phyloP scores from a whole-genome alignment of 2,888 invertebrate species.

The Beris chalybata region DNA sequence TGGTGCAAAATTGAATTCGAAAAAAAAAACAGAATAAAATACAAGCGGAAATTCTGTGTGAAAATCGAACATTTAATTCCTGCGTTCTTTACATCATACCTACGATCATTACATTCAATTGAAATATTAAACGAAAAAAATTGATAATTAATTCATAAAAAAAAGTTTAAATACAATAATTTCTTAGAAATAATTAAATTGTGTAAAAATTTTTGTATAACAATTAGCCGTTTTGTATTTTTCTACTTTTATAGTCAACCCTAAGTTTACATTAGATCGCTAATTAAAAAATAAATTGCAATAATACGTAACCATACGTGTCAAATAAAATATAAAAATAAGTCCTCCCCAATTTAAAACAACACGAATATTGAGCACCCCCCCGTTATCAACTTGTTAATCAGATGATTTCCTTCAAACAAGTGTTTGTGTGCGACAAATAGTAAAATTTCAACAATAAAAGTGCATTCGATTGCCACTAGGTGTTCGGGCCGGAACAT shows the following conservation, averaged over 20 bases:
- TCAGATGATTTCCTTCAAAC: too few relatives aligned
- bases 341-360: too few relatives aligned
- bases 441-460: too few relatives aligned
- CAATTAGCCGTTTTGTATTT: constrained; percentile 41
- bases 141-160: not conserved
- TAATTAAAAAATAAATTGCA: constrained; percentile 6
- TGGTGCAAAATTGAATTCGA: constrained; percentile 18
- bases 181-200: not conserved
- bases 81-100: constrained; percentile 2
- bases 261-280: constrained; percentile 22
- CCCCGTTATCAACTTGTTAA: too few relatives aligned
- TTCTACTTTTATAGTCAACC: constrained; percentile 41
- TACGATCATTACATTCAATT: constrained; percentile 2
- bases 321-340: too few relatives aligned
- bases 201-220: constrained; percentile 32
- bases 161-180: constrained; percentile 1
- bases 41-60: constrained; percentile 8
- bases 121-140: constrained; percentile 10
- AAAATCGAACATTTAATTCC: constrained; percentile 3
- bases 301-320: constrained; percentile 23
- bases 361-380: too few relatives aligned
- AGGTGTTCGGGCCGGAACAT: too few relatives aligned
- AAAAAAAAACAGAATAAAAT: not conserved
- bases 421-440: too few relatives aligned
- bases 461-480: too few relatives aligned